These are phyloP conservation scores for Cancer borealis DNA, from an alignment of 2,888 invertebrate species.

Conservation along the genomic window DNA sequence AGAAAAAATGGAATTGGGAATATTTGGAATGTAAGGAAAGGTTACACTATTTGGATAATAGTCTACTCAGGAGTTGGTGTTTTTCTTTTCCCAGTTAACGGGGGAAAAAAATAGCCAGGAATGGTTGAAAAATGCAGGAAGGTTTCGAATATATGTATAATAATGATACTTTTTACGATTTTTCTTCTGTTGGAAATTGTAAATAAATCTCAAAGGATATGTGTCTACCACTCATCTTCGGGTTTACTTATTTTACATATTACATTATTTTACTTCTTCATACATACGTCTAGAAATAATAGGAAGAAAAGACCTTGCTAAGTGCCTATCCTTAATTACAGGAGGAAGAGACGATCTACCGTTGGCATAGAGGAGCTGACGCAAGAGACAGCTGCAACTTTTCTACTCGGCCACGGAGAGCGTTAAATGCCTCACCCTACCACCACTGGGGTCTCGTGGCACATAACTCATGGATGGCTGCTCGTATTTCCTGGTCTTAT, in stretches of 20 bases:
- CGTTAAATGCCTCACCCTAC: neutral
- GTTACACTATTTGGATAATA: too few species aligned
- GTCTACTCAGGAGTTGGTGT: too few species aligned
- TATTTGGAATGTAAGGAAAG: too few species aligned
- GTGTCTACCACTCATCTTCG: neutral
- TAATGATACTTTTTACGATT: too few species aligned
- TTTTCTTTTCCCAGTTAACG: too few species aligned
- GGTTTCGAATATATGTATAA: too few species aligned
- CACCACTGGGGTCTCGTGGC: neutral
- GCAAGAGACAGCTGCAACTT: neutral
- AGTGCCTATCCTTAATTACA: neutral
- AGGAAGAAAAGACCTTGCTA: neutral
- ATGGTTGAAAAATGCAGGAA: too few species aligned
- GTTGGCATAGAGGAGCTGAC: neutral
- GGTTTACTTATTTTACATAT: neutral
- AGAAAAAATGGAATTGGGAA: too few species aligned
- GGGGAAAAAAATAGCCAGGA: too few species aligned
- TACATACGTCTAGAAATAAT: neutral
- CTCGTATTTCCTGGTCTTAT: neutral
- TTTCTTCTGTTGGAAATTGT: too few species aligned
- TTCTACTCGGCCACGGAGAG: neutral
- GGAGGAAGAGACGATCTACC: neutral
- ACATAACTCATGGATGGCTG: neutral
- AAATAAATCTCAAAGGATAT: too few species aligned
- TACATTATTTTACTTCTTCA: neutral